These are phyloP conservation scores for Tenthredo amoena DNA, from an alignment of 2,888 invertebrate genomes.

Conservation along the genomic window DNA sequence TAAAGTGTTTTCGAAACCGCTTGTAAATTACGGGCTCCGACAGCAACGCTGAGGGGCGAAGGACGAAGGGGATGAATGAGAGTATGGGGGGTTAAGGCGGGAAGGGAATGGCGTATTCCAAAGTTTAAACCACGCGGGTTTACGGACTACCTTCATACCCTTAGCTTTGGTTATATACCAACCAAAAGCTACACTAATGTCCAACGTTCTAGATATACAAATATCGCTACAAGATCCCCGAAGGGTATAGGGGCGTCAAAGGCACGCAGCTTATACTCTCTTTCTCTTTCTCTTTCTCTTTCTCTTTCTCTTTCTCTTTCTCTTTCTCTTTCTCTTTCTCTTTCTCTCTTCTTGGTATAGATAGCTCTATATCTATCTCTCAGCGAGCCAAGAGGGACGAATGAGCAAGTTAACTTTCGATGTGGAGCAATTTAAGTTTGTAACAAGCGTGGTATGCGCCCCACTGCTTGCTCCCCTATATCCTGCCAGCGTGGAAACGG, in stretches of 20 bases:
- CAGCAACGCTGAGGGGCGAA: constrained; percentile 7
- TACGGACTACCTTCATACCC: neutral
- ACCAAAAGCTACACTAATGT: constrained; percentile 8
- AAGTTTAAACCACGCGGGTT: constrained; percentile 30
- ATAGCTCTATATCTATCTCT: neutral
- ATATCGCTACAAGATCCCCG: neutral
- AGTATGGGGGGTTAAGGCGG: neutral
- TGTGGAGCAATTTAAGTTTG: constrained; percentile 71
- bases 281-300: neutral
- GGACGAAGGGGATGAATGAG: constrained; percentile 7
- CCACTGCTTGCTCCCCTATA: constrained; percentile 45
- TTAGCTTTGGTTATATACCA: neutral
- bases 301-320: neutral
- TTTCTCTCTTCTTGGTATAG: neutral
- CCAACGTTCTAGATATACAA: constrained; percentile 13
- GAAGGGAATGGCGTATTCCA: neutral
- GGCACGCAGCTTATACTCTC: constrained; percentile 3
- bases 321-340: neutral
- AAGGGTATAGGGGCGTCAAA: neutral
- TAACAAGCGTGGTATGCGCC: constrained; percentile 67
- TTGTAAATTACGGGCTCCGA: constrained; percentile 49
- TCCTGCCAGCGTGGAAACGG: constrained; percentile 12
- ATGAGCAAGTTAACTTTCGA: constrained; percentile 69
- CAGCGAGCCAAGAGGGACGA: constrained; percentile 60
- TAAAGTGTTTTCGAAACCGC: constrained; percentile 49